Evolutionary conservation across 2,113 vertebrate species (phyloP), one percentile per base, ranked within the genome.

Genomic region (Cygnus atratus): DNA sequence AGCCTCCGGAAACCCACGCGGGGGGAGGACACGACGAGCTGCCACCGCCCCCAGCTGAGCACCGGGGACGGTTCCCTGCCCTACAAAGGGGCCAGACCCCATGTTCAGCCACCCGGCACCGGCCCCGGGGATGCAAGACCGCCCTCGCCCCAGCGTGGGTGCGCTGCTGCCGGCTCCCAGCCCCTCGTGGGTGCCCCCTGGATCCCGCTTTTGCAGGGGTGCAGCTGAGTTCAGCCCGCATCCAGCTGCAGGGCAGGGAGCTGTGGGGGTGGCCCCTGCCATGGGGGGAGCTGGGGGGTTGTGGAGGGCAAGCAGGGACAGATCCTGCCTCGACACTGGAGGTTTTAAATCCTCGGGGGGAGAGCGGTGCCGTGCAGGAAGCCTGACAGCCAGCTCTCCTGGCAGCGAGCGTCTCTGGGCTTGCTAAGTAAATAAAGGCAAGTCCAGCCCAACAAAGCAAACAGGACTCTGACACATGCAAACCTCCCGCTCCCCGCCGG

Each of bases 381-480:
- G 20, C 10, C 44, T 46, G 46, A 70, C 55, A 29, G 65, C 75
- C 15, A 4, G 44, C 59, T 76, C 74, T 81, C 72, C 70, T 54
- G 6, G 91, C 83, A 86, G 44, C 28, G 0, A 63, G 55, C 2
- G 48, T 85, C 87, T 92, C 88, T 87, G 81, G 44, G 92, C 87
- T 95, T 17, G 0, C 76, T 96, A 92, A 90, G 88, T 91, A 97
- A 97, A 97, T 84, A 97, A 95, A 94, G 83, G 83, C 82, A 66
- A 91, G 93, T 68, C 95, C 91, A 96, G 67, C 92, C 91, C 77
- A 18, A 62, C 15, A 97, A 94, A 96, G 63, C 91, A 97, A 97
- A 97, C 62, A 97, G 76, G 75, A 96, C 94, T 95, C 79, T 92
- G 95, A 94, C 73, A 82, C 3, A 71, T 63, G 72, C 73, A 91